phyloP scores from a whole-genome alignment of 2,888 invertebrate genomes.

The Caenorhabditis sp. region DNA sequence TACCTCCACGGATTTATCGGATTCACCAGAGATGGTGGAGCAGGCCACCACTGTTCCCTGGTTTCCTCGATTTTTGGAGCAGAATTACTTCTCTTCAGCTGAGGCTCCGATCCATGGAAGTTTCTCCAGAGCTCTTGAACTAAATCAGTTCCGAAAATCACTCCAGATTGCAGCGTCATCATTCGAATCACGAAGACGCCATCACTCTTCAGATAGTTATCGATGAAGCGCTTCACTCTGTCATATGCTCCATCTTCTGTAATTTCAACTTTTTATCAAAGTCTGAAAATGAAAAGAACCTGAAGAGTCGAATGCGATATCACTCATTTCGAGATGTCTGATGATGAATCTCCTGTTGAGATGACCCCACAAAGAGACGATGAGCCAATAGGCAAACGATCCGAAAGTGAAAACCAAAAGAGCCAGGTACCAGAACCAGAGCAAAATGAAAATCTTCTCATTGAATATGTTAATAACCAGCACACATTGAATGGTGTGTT shows the following conservation, averaged over 20 bases:
- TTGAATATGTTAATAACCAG: slow-evolving; percentile 83
- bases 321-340: slow-evolving; percentile 83
- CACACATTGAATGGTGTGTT: slow-evolving; percentile 83
- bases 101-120: slow-evolving; percentile 75
- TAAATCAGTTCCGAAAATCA: slow-evolving; percentile 83
- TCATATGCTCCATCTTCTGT: slow-evolving; percentile 69
- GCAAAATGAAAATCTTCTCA: slow-evolving; percentile 83
- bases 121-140: slow-evolving; percentile 80
- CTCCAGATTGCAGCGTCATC: slow-evolving; percentile 82
- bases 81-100: slow-evolving; percentile 78
- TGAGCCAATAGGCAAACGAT: slow-evolving; percentile 81
- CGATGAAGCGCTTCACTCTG: slow-evolving; percentile 78
- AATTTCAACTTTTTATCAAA: neutral
- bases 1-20: slow-evolving; percentile 40
- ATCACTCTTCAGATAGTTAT: slow-evolving; percentile 79
- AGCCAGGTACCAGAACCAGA: slow-evolving; percentile 83
- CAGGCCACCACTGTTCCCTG: slow-evolving; percentile 52
- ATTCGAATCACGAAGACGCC: slow-evolving; percentile 83
- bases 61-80: slow-evolving; percentile 65
- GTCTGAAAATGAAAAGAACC: slow-evolving; percentile 41
- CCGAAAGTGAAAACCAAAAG: slow-evolving; percentile 79
- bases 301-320: slow-evolving; percentile 81
- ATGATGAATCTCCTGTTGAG: slow-evolving; percentile 78
- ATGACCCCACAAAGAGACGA: slow-evolving; percentile 75
- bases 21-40: slow-evolving; percentile 59